A percentile compares a stretch with the other conserved stretches of the same genome.
Conservation (phyloP, 2,888 invertebrate genomes). For the Macrostomum cliftonense region DNA sequence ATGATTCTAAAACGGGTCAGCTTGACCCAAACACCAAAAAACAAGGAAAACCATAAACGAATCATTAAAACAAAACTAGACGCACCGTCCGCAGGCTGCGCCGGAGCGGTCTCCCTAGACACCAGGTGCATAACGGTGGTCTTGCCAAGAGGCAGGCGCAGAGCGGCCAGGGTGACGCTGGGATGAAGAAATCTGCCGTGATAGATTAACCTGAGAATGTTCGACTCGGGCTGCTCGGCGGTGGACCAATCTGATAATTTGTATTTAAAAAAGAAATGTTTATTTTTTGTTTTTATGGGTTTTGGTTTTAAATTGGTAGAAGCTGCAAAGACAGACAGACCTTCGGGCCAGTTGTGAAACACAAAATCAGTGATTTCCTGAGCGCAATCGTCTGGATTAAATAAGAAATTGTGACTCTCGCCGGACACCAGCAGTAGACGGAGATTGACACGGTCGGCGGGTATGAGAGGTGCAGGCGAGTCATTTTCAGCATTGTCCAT, state of each 20-base stretch:
- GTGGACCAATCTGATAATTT: constrained; percentile 89
- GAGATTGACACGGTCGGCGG: constrained; percentile 50
- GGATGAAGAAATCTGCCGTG: constrained; percentile 98
- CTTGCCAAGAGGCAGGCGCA: constrained; percentile 85
- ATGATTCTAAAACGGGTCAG: too few relatives aligned
- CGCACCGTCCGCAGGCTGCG: constrained; percentile 41
- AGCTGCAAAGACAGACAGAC: constrained; percentile 40
- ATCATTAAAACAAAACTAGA: too few relatives aligned
- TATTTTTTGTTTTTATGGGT: too few relatives aligned
- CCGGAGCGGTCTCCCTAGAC: constrained; percentile 96
- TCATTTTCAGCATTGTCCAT: too few relatives aligned
- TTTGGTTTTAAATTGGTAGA: too few relatives aligned
- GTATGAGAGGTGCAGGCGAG: too few relatives aligned
- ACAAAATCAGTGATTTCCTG: constrained; percentile 96
- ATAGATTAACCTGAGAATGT: constrained; percentile 93
- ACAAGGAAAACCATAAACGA: too few relatives aligned
- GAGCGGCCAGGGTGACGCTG: constrained; percentile 82
- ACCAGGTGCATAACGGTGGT: constrained; percentile 99
- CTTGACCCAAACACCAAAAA: too few relatives aligned
- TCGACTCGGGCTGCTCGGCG: constrained; percentile 48
- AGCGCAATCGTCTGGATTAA: constrained; percentile 85
- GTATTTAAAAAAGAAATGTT: too few relatives aligned
- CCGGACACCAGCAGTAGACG: constrained; percentile 93
- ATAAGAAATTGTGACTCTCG: constrained; percentile 95
- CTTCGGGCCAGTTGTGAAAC: constrained; percentile 97